These are phyloP conservation scores for Drosophila falleni DNA, from an alignment of 2,888 invertebrate species.

Conservation along the genomic window DNA sequence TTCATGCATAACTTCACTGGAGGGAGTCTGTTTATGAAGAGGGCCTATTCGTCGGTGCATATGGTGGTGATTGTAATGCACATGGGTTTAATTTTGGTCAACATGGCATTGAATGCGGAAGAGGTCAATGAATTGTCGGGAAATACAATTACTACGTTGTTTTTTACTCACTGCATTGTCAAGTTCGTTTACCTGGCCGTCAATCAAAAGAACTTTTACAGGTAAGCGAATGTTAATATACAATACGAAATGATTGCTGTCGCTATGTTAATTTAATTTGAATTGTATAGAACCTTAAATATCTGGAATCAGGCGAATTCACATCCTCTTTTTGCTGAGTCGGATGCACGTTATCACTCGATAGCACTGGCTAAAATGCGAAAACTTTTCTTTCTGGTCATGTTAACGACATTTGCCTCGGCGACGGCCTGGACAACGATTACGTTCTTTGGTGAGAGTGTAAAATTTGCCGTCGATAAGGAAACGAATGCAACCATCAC, in stretches of 20 bases:
- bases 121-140: slow-evolving; percentile 91
- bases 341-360: slow-evolving; percentile 91
- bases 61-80: slow-evolving; percentile 88
- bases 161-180: slow-evolving; percentile 91
- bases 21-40: slow-evolving; percentile 88
- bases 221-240: slow-evolving; percentile 85
- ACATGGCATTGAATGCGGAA: slow-evolving; percentile 90
- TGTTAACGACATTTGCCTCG: slow-evolving; percentile 87
- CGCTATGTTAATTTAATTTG: neutral
- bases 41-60: slow-evolving; percentile 88
- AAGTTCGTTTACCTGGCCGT: slow-evolving; percentile 91
- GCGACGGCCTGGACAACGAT: slow-evolving; percentile 91
- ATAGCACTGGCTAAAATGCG: slow-evolving; percentile 91
- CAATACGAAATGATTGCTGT: no score
- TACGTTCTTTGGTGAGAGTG: slow-evolving; percentile 93
- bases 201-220: slow-evolving; percentile 91
- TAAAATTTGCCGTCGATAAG: slow-evolving; percentile 88
- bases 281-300: slow-evolving; percentile 88
- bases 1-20: slow-evolving; percentile 92
- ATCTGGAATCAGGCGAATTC: slow-evolving; percentile 94
- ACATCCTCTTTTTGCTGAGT: slow-evolving; percentile 94
- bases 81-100: slow-evolving; percentile 88
- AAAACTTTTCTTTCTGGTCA: slow-evolving; percentile 89
- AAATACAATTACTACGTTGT: slow-evolving; percentile 93
- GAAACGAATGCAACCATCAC: slow-evolving; percentile 90